Evolutionary conservation across 2,888 invertebrate genomes (phyloP).

Genomic region (Apamea sordens): DNA sequence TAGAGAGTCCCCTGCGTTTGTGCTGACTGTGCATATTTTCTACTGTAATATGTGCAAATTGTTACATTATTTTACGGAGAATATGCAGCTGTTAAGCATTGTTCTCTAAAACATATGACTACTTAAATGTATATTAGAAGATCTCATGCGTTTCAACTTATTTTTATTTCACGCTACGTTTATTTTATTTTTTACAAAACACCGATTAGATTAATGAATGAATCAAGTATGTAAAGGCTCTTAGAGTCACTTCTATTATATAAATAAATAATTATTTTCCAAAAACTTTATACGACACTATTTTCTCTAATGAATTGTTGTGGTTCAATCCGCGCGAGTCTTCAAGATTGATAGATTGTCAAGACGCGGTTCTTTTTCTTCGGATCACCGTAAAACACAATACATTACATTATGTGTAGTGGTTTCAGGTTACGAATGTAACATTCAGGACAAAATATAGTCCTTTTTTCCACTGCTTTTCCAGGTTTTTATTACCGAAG

Average conservation of each 20-base stretch:
- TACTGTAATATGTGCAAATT: background rate
- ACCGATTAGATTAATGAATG: background rate
- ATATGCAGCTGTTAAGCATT: background rate
- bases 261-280: background rate
- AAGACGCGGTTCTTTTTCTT: constrained; percentile 4
- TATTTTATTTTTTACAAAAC: background rate
- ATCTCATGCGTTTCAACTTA: background rate
- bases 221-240: background rate
- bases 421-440: background rate
- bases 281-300: background rate
- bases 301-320: constrained; percentile 10
- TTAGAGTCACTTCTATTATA: too few species aligned
- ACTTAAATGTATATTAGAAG: background rate
- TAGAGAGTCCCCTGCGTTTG: background rate
- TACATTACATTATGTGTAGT: constrained; percentile 11
- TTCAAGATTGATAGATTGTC: constrained; percentile 15
- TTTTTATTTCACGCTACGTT: background rate
- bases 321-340: background rate
- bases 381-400: background rate
- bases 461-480: background rate
- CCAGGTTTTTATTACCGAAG: background rate
- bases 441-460: background rate
- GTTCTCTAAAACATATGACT: background rate
- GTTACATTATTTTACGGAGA: background rate
- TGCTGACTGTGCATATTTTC: background rate